A percentile compares a stretch with the other conserved stretches of the same genome.
These are phyloP conservation scores for Rhynchonycteris naso DNA, from an alignment of 2,797 vertebrate genomes.

Conservation along the genomic window DNA sequence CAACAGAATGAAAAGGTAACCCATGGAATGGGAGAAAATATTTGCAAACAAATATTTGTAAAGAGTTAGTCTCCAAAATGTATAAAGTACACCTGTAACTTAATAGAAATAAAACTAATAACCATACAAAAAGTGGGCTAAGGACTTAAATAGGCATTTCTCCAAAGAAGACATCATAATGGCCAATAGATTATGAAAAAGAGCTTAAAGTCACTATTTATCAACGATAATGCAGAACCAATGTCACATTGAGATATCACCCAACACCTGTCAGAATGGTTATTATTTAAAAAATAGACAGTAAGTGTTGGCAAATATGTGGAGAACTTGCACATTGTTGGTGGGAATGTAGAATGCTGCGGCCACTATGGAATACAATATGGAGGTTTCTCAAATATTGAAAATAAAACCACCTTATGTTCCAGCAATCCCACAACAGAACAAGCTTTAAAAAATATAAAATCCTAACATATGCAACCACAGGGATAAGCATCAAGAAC, in stretches of 20 bases:
- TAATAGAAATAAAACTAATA: background rate
- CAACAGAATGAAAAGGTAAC: background rate
- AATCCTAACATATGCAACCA: background rate
- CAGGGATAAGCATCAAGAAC: background rate
- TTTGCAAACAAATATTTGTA: background rate
- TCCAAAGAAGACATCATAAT: background rate
- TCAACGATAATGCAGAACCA: background rate
- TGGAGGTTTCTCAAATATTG: background rate
- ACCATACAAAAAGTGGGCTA: background rate
- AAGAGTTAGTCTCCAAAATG: background rate
- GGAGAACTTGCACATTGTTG: background rate
- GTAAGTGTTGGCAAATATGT: background rate
- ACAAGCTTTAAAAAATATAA: background rate
- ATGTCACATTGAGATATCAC: background rate
- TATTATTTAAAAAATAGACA: background rate
- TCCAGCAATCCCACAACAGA: background rate
- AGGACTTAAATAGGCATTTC: background rate
- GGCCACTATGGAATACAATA: background rate
- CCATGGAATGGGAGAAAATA: background rate
- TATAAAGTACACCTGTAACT: background rate
- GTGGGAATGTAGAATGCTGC: background rate
- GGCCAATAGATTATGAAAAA: background rate
- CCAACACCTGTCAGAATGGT: background rate
- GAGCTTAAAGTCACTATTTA: background rate
- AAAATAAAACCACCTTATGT: background rate